phyloP scores from a whole-genome alignment of 92 coral and sea anemone genomes.

The Pocillopora grandis region DNA sequence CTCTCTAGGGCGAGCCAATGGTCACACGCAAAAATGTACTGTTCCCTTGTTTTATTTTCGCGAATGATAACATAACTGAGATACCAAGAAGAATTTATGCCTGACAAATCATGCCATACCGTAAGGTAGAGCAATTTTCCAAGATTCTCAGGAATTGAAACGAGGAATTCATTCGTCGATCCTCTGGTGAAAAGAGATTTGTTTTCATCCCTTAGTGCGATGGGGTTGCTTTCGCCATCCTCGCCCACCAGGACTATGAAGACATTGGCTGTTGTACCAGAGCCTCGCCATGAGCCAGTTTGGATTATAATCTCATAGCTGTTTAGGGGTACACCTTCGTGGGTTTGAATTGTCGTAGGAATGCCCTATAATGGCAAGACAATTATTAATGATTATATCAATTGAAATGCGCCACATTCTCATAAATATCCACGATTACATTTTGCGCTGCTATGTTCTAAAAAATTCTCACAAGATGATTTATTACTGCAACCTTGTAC shows the following conservation, averaged over 20 bases:
- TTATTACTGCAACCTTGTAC: no score
- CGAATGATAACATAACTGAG: slow-evolving; percentile 59
- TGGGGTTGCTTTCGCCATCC: slow-evolving; percentile 41
- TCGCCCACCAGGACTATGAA: slow-evolving; percentile 44
- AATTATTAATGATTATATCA: no score
- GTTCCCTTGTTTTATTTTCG: slow-evolving; percentile 30
- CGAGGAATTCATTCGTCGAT: slow-evolving; percentile 53
- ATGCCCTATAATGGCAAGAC: slow-evolving; percentile 15
- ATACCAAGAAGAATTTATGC: slow-evolving; percentile 61
- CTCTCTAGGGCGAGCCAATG: slow-evolving; percentile 79
- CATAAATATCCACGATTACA: no score
- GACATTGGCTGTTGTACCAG: slow-evolving; percentile 58
- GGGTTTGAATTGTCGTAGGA: slow-evolving; percentile 1
- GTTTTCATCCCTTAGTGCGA: slow-evolving; percentile 46
- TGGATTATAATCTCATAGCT: slow-evolving; percentile 39
- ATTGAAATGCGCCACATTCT: no score
- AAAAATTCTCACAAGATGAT: no score
- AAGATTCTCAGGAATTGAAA: slow-evolving; percentile 46
- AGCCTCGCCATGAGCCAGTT: slow-evolving; percentile 51
- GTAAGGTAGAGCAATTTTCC: slow-evolving; percentile 56
- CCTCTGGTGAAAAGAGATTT: slow-evolving; percentile 68
- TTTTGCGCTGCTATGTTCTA: no score
- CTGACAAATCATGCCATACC: slow-evolving; percentile 65
- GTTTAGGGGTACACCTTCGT: slow-evolving; percentile 10
- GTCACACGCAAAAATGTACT: slow-evolving; percentile 63